Base-by-base conservation (phyloP, 2,888 invertebrate species). In the Brachylomia viminalis region DNA sequence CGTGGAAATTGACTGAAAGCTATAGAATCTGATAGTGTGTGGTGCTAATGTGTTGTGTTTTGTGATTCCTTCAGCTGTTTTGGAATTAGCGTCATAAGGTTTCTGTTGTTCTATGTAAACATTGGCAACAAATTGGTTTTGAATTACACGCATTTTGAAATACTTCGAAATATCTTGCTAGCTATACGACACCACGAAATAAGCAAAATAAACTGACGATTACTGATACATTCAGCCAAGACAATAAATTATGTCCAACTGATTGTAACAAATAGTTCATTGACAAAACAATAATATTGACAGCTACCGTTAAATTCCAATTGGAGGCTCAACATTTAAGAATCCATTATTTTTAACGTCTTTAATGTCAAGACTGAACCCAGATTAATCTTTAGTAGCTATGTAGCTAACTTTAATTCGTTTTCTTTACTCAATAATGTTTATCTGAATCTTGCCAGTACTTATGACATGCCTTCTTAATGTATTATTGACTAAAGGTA, bases 11-110 rank as follows among this genome's bases (percentile, higher is more conserved):
- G 30, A 70, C 76, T 75, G 59, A 59, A 70, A 73, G 27, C 17
- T 74, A 78, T 66, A 27, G 62, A 76, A 56, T 82, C 79, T 85
- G 30, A 83, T 58, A 79, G 86, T 86, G 89, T 88, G 88, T 85
- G 84, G 90, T 91, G 89, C 70, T 82, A 81, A 81, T 86, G 89
- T 89, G 90, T 90, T 90, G 92, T 92, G 90, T 87, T 79, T 89
- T 90, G 90, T 92, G 89, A 90, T 91, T 87, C 87, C 86, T 89
- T 93, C 93, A 93, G 93, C 92, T 94, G 93, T 91, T 92, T 88
- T 87, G 88, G 90, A 80, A 87, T 89, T 75, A 78, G 38, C 78
- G 74, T 79, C 86, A 90, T 92, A 92, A 92, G 92, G 92, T 92
- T 93, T 90, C 89, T 90, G 89, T 88, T 88, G 86, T 86, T 84